Evolutionary conservation across 2,113 vertebrate species (phyloP), one percentile per base, ranked within the genome.

Genomic region (Origma solitaria): DNA sequence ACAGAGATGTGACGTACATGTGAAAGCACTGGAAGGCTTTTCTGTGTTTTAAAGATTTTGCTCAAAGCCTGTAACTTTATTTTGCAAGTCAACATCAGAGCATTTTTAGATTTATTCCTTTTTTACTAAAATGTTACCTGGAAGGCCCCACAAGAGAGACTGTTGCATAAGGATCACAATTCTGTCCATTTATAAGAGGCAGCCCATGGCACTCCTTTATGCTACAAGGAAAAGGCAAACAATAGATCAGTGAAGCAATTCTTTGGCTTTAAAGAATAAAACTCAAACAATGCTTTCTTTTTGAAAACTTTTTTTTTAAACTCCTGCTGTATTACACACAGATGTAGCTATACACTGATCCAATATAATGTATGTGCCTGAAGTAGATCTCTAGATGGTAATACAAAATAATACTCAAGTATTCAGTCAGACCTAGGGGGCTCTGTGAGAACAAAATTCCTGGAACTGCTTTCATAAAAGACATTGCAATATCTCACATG

Each of bases 161-260:
- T 24, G 99, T 99, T 84, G 99, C 99, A 17, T 99, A 99, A 23
- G 99, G 98, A 92, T 99, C 99, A 97, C 99, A 99, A 90, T 99
- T 99, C 97, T 99, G 99, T 65, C 99, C 99, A 6, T 98, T 99
- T 95, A 99, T 98, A 91, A 99, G 98, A 90, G 99, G 99, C 92
- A 99, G 98, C 11, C 99, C 99, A 88, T 99, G 99, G 97, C 99
- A 99, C 82, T 99, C 99, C 68, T 99, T 99, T 97, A 99, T 99
- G 82, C 99, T 99, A 86, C 51, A 93, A 85, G 54, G 69, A 93
- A 79, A 97, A 69, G 35, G 61, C 71, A 95, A 77, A 65, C n/a
- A 64, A 37, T 6, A 78, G 44, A 80, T 95, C 31, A 97, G 82
- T 35, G 33, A 88, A 79, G 57, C 18, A 90, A 64, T 20, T 35